Evolutionary conservation across 2,797 vertebrate species (phyloP).

Genomic region (Argyrosomus regius): DNA sequence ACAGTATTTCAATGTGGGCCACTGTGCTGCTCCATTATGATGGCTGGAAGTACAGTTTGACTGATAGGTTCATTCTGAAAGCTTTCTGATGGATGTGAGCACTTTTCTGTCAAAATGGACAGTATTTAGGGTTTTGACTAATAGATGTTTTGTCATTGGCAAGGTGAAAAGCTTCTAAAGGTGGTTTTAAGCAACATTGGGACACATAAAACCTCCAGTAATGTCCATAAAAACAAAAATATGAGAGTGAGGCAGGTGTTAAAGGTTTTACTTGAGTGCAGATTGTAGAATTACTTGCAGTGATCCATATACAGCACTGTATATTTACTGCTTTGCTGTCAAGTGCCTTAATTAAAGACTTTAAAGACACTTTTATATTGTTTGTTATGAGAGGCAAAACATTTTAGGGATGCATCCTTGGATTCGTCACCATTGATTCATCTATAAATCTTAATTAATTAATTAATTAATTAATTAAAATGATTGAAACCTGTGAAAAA

Average conservation of each 20-base stretch:
- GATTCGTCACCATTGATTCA: neutral
- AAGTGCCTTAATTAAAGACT: neutral
- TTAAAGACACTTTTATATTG: neutral
- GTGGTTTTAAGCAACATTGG: neutral
- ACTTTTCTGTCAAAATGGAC: neutral
- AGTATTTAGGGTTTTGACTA: neutral
- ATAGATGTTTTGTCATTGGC: neutral
- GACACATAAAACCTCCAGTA: neutral
- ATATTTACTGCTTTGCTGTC: neutral
- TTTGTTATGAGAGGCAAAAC: neutral
- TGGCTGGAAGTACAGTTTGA: neutral
- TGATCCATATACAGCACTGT: neutral
- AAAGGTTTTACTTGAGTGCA: neutral
- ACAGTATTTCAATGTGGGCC: conserved; percentile 17
- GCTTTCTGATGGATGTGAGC: neutral
- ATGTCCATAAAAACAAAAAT: neutral
- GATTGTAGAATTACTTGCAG: neutral
- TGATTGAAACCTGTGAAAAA: neutral
- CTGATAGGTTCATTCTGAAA: neutral
- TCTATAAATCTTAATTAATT: neutral
- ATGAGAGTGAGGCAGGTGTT: neutral
- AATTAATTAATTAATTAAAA: neutral
- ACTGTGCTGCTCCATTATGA: conserved; percentile 17
- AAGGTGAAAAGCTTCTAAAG: neutral
- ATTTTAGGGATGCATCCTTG: too few relatives aligned